These are phyloP conservation scores for Metallyticus violacea DNA, from an alignment of 2,888 invertebrate species.

Conservation along the genomic window DNA sequence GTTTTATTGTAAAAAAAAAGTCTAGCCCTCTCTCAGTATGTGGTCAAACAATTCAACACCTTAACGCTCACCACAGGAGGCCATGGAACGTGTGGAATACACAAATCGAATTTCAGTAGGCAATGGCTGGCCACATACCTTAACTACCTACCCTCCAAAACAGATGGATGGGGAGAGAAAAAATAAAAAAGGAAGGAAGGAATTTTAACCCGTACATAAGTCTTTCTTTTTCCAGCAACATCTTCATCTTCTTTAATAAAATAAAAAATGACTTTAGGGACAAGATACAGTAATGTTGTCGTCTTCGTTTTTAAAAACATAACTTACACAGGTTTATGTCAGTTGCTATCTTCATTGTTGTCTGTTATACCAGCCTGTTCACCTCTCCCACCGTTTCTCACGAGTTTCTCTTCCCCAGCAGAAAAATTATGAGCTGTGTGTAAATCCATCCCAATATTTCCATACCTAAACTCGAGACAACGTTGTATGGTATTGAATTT, in stretches of 20 bases:
- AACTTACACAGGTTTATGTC: conserved; percentile 21
- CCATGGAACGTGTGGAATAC: conserved; percentile 6
- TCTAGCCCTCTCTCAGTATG: conserved; percentile 2
- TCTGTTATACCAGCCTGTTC: conserved; percentile 17
- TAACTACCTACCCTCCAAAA: neutral
- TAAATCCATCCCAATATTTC: neutral
- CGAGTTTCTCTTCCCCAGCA: neutral
- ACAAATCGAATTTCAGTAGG: conserved; percentile 7
- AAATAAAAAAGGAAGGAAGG: neutral
- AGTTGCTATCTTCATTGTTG: conserved; percentile 12
- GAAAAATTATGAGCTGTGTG: neutral
- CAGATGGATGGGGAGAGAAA: neutral
- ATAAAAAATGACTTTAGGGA: neutral
- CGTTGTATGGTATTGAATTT: neutral
- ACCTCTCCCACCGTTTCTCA: neutral
- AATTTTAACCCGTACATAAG: neutral
- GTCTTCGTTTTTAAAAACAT: neutral
- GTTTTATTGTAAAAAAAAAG: neutral
- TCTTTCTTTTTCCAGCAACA: neutral
- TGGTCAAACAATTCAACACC: conserved; percentile 15
- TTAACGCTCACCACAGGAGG: conserved; percentile 5
- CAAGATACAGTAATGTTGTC: neutral
- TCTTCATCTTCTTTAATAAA: neutral
- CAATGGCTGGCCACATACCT: neutral
- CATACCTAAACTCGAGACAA: neutral